Evolutionary conservation across 2,888 invertebrate genomes (phyloP).

Genomic region (Lycia hirtaria): DNA sequence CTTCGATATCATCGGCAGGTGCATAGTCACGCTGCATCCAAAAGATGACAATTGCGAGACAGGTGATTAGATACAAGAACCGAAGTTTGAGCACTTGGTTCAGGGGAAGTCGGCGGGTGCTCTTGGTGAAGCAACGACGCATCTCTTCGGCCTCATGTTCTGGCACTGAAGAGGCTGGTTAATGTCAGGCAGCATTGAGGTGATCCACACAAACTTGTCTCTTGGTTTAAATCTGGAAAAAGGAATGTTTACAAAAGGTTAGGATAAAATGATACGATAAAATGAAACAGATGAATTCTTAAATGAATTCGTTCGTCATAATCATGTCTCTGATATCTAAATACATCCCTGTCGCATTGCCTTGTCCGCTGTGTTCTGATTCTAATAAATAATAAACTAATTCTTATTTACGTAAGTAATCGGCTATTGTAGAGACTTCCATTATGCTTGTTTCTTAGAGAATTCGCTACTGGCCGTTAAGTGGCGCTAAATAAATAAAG

Average conservation of each 20-base stretch:
- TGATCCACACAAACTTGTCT: conserved; percentile 1
- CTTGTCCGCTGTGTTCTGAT: no score
- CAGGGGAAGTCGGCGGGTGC: conserved; percentile 34
- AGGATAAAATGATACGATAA: no score
- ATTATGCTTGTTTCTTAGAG: no score
- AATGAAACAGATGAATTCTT: no score
- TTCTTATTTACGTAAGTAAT: no score
- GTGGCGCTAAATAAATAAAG: no score
- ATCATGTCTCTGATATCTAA: no score
- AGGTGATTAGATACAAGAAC: conserved; percentile 57
- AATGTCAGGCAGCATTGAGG: conserved; percentile 37
- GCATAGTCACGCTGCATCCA: conserved; percentile 56
- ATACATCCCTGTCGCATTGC: no score
- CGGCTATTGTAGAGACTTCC: no score
- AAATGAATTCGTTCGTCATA: no score
- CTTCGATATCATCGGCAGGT: conserved; percentile 43
- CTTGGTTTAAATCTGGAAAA: conserved; percentile 36
- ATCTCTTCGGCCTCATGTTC: conserved; percentile 55
- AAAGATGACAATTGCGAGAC: conserved; percentile 55
- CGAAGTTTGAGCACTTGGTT: conserved; percentile 55
- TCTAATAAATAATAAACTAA: no score
- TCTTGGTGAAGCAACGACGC: conserved; percentile 22
- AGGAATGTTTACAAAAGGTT: background rate
- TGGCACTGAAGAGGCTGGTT: conserved; percentile 10
- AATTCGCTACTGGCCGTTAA: no score